Base-by-base conservation (phyloP, 1,140 invertebrate species). In the Melipona quadrifasciata region DNA sequence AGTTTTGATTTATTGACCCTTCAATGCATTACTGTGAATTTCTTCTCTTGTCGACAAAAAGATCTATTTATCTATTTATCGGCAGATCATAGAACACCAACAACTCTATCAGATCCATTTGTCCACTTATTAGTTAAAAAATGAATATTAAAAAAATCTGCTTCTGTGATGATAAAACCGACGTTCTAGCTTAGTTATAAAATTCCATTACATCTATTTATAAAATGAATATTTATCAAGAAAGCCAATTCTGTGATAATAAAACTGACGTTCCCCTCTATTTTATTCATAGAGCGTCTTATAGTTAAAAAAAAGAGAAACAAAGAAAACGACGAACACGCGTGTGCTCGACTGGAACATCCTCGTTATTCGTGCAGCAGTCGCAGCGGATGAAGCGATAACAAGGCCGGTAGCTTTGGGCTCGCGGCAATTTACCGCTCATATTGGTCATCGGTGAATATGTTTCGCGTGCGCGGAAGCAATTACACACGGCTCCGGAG, bases 351-450 rank as follows among this genome's bases (percentile, higher is more conserved):
- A 11, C 17, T 51, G 19, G 27, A 68, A 47, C 65, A 16, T 65
- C 58, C 39, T n/a, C 31, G 58, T 27, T n/a, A 16, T 51, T 82
- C 80, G 64, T 58, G 84, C 87, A 91, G 82, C 91, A 91, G 90
- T 88, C 86, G 31, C 61, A 64, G 34, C 67, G 27, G 21, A 86
- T 75, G 77, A 68, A 79, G 34, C 84, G 72, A 72, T 90, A 87
- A 88, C 86, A 82, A 86, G 61, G 70, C 72, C 82, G 34, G n/a
- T 0, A 74, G 58, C 86, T 74, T 80, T 87, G 71, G 85, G 89
- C 89, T 88, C 86, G 86, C 87, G 87, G 86, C 87, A 87, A 90
- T 89, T 81, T 76, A 77, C 77, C 64, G 78, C 61, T 84, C 19
- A 51, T 21, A 61, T 61, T 61, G 55, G 34, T 71, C 67, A 47